These are phyloP conservation scores for Acropternis orthonyx DNA, from an alignment of 2,797 vertebrate species.

Conservation along the genomic window DNA sequence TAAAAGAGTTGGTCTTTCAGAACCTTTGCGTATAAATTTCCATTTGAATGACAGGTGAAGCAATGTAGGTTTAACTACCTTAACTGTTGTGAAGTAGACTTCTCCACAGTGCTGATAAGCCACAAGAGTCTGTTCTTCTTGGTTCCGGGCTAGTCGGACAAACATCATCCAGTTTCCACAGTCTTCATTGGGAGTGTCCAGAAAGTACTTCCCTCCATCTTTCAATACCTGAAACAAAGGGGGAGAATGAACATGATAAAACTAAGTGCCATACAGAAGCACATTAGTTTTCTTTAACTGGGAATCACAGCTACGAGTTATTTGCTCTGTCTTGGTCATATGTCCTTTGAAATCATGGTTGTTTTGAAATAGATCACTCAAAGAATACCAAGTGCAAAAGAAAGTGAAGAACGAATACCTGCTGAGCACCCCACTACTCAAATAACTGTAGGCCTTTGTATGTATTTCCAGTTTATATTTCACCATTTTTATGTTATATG, in stretches of 20 bases:
- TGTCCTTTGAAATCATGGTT: background rate
- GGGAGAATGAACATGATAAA: background rate
- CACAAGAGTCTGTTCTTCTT: constrained; percentile 70
- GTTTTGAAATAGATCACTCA: background rate
- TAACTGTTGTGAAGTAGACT: constrained; percentile 71
- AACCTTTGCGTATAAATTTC: background rate
- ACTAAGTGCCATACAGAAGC: background rate
- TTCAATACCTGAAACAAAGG: constrained; percentile 62
- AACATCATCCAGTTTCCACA: constrained; percentile 75
- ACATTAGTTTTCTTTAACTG: background rate
- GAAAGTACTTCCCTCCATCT: constrained; percentile 67
- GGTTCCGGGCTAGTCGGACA: constrained; percentile 66
- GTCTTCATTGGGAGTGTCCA: constrained; percentile 71
- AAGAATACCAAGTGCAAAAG: background rate
- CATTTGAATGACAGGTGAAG: background rate
- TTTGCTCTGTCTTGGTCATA: background rate
- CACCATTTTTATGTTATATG: constrained; percentile 36
- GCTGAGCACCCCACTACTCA: background rate
- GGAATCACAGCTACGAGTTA: background rate
- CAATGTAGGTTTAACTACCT: constrained; percentile 37
- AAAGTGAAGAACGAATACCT: background rate
- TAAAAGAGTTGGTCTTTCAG: background rate
- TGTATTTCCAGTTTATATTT: constrained; percentile 45
- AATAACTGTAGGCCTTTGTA: constrained; percentile 33
- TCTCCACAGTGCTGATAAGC: constrained; percentile 71